phyloP scores from a whole-genome alignment of 37 sponge, comb jelly and placozoan genomes.

The Spongilla lacustris region DNA sequence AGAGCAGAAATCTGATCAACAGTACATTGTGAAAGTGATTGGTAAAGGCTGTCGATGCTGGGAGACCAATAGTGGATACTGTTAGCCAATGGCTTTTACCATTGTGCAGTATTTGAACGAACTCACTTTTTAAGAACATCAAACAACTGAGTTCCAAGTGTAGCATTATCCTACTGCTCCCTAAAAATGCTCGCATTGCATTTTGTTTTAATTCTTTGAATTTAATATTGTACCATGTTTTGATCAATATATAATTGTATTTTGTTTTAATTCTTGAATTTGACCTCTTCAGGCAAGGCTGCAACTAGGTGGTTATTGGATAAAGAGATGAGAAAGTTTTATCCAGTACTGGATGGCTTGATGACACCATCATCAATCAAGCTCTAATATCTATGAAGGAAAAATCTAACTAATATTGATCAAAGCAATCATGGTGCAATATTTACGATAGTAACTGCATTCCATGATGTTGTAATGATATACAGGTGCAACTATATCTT shows the following conservation, averaged over 20 bases:
- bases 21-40: background rate
- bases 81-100: conserved; percentile 24
- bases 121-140: background rate
- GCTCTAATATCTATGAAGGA: background rate
- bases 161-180: background rate
- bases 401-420: no score
- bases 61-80: background rate
- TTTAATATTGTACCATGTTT: no score
- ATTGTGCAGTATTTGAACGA: conserved; percentile 23
- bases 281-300: no score
- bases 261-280: no score
- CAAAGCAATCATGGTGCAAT: no score
- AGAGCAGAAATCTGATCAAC: background rate
- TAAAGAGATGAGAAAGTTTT: no score
- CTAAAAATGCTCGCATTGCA: background rate
- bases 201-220: no score
- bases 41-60: conserved; percentile 6
- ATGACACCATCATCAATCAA: no score
- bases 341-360: no score
- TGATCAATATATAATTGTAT: no score
- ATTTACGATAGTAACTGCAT: background rate
- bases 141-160: background rate
- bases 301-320: no score
- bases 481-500: no score
- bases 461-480: background rate